Conservation (phyloP, 1,140 invertebrate genomes). For the Drepana arcuata region DNA sequence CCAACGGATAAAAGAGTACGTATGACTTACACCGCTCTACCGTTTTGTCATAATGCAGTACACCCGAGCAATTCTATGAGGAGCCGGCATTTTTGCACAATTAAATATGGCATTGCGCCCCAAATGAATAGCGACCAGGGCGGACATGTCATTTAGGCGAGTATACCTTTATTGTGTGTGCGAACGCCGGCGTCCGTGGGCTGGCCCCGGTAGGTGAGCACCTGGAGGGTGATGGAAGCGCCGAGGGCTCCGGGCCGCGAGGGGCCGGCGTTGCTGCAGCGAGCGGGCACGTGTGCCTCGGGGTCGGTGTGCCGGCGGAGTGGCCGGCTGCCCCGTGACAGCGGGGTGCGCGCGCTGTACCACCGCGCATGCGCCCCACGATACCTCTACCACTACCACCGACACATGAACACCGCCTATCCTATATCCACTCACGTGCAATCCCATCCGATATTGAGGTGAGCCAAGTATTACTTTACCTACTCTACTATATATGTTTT, state of each 20-base stretch:
- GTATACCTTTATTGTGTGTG: constrained; percentile 54
- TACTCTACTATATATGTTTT: constrained; percentile 6
- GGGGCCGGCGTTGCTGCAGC: constrained; percentile 58
- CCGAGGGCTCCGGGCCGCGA: constrained; percentile 59
- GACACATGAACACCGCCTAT: constrained; percentile 10
- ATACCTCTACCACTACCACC: constrained; percentile 26
- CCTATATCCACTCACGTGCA: constrained; percentile 17
- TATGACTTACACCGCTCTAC: constrained; percentile 10
- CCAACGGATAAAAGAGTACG: constrained; percentile 16
- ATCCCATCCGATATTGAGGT: constrained; percentile 25
- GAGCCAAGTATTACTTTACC: constrained; percentile 15
- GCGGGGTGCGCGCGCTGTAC: constrained; percentile 53
- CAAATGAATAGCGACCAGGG: constrained; percentile 28
- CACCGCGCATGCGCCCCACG: constrained; percentile 42
- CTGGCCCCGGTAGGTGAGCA: constrained; percentile 34
- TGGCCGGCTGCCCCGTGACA: constrained; percentile 31
- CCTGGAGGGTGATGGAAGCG: constrained; percentile 42
- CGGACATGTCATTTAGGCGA: constrained; percentile 27
- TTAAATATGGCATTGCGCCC: constrained; percentile 24
- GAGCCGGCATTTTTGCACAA: constrained; percentile 14
- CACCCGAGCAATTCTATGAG: constrained; percentile 15
- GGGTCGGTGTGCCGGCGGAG: constrained; percentile 58
- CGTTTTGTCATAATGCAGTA: constrained; percentile 39
- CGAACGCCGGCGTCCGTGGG: constrained; percentile 53
- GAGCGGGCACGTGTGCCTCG: constrained; percentile 51